These are phyloP conservation scores for Trachurus trachurus DNA, from an alignment of 2,797 vertebrate species.

Conservation along the genomic window DNA sequence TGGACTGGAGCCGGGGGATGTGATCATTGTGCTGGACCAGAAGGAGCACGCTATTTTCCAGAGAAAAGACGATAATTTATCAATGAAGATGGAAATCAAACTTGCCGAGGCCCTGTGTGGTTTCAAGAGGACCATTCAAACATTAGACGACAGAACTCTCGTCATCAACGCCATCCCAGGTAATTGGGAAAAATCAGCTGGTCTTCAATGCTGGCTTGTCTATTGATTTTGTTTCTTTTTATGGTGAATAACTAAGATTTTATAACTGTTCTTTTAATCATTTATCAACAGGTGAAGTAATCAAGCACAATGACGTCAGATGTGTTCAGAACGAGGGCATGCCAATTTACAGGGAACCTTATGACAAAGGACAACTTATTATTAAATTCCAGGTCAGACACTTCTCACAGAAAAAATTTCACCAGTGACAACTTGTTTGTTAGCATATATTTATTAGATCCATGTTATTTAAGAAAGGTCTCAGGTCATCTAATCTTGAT, in stretches of 20 bases:
- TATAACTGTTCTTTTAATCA: background rate
- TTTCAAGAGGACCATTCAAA: slow-evolving; percentile 91
- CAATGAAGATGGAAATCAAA: slow-evolving; percentile 93
- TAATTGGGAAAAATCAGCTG: slow-evolving; percentile 58
- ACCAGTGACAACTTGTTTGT: background rate
- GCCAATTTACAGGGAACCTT: slow-evolving; percentile 92
- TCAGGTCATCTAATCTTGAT: background rate
- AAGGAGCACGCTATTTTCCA: slow-evolving; percentile 92
- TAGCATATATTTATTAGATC: background rate
- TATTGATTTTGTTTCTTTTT: background rate
- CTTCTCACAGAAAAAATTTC: background rate
- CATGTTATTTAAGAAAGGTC: background rate
- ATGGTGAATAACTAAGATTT: background rate
- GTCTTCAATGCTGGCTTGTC: background rate
- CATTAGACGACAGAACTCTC: slow-evolving; percentile 91
- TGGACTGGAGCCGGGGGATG: slow-evolving; percentile 95
- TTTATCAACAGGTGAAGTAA: slow-evolving; percentile 89
- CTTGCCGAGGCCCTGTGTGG: slow-evolving; percentile 95
- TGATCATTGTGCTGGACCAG: slow-evolving; percentile 95
- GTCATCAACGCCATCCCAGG: slow-evolving; percentile 90
- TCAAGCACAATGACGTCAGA: slow-evolving; percentile 90
- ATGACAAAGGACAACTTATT: slow-evolving; percentile 91
- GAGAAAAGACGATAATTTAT: slow-evolving; percentile 90
- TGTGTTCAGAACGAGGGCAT: slow-evolving; percentile 93
- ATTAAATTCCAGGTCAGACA: slow-evolving; percentile 91